Evolutionary conservation across 1,140 invertebrate genomes (phyloP).

Genomic region (Rhyzopertha dominica): DNA sequence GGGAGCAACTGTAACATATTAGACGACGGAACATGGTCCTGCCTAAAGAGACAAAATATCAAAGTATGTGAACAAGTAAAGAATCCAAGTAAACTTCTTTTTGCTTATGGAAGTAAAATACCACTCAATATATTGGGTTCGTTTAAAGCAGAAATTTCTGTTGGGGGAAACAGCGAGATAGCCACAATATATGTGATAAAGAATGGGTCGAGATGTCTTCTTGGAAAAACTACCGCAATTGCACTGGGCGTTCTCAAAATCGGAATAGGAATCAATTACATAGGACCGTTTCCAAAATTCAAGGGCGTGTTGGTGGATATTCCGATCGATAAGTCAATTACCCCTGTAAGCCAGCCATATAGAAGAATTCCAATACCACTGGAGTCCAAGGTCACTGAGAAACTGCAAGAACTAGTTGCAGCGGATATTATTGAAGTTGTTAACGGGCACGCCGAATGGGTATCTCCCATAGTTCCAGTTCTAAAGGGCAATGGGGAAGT

Average conservation of each 20-base stretch:
- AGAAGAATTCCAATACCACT: conserved; percentile 32
- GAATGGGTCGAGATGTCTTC: conserved; percentile 18
- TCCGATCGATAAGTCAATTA: conserved; percentile 24
- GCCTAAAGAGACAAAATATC: conserved; percentile 5
- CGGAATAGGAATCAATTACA: conserved; percentile 14
- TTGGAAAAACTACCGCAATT: conserved; percentile 25
- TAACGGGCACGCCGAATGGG: conserved; percentile 29
- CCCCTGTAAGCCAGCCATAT: conserved; percentile 34
- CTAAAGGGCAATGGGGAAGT: conserved; percentile 37
- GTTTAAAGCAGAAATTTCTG: too few species aligned
- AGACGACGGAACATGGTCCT: conserved; percentile 25
- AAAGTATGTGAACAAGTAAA: conserved; percentile 23
- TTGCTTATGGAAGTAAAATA: conserved; percentile 16
- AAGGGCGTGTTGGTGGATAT: conserved; percentile 25
- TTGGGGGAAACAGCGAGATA: conserved; percentile 11
- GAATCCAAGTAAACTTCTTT: conserved; percentile 19
- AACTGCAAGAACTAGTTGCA: conserved; percentile 13
- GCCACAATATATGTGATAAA: conserved; percentile 18
- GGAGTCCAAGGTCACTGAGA: conserved; percentile 14
- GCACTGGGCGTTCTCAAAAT: conserved; percentile 30
- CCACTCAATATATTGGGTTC: too few species aligned
- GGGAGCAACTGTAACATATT: conserved; percentile 28
- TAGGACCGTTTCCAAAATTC: conserved; percentile 35
- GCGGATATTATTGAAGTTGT: conserved; percentile 18
- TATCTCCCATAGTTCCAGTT: conserved; percentile 41